A percentile compares a stretch with the other conserved stretches of the same genome.
These are phyloP conservation scores for Pheosia gnoma DNA, from an alignment of 2,888 invertebrate genomes.

Conservation along the genomic window DNA sequence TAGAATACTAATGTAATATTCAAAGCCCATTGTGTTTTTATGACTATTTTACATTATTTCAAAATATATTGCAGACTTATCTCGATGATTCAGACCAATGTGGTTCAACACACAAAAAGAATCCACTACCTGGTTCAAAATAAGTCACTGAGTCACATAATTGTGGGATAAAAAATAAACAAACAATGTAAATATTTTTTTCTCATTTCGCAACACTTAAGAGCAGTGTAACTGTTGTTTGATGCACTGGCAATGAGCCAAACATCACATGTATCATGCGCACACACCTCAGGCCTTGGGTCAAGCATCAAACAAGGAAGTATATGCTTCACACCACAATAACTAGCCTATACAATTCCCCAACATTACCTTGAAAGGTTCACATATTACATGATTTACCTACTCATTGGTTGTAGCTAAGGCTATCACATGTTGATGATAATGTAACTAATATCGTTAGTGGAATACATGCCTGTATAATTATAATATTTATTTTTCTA, in stretches of 20 bases:
- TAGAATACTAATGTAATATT: not conserved
- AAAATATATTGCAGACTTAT: not conserved
- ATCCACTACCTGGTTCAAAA: slow-evolving; percentile 12
- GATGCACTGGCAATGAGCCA: slow-evolving; percentile 63
- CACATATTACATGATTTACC: slow-evolving; percentile 42
- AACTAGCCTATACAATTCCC: slow-evolving; percentile 49
- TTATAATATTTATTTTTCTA: slow-evolving; percentile 26
- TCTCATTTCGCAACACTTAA: slow-evolving; percentile 41
- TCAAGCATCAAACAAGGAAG: slow-evolving; percentile 50
- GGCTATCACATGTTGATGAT: slow-evolving; percentile 43
- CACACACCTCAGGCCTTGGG: slow-evolving; percentile 45
- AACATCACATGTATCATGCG: slow-evolving; percentile 44
- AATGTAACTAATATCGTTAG: slow-evolving; percentile 44
- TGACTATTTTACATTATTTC: not conserved
- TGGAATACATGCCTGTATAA: slow-evolving; percentile 26
- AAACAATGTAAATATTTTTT: slow-evolving; percentile 40
- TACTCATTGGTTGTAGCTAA: slow-evolving; percentile 35
- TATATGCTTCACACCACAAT: slow-evolving; percentile 35
- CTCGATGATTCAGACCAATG: not conserved
- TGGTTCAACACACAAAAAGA: not conserved
- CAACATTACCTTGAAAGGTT: slow-evolving; percentile 63
- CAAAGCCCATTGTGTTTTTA: not conserved
- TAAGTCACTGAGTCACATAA: slow-evolving; percentile 35
- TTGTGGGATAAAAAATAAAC: slow-evolving; percentile 42
- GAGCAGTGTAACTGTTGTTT: slow-evolving; percentile 39